Evolutionary conservation across 2,888 invertebrate genomes (phyloP), one percentile per base, ranked within the genome.

Genomic region (Stegana nigrithorax): DNA sequence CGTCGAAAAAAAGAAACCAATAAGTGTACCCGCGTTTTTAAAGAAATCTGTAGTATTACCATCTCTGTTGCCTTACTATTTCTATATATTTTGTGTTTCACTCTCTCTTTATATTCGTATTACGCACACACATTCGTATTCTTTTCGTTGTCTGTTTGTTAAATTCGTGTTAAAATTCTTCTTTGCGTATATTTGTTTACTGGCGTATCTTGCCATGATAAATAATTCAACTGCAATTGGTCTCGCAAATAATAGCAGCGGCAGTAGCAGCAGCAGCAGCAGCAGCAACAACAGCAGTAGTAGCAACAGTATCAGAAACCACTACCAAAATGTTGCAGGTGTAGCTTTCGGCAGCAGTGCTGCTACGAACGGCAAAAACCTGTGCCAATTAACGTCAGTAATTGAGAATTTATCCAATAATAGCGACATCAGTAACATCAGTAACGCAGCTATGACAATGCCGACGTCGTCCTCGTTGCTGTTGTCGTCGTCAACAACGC

Each of bases 351-450:
- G 45, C 65, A 56, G 57, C 51, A 42, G 10, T 21, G 32, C 47
- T 26, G 25, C 25, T 51, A 60, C 56, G 50, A 69, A 66, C 78
- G 77, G 72, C 82, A 81, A n/a, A n/a, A n/a, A n/a, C n/a, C n/a
- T n/a, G n/a, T n/a, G 75, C 76, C 84, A 84, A 83, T 84, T 84
- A 83, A 78, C 82, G 74, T 70, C 80, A 72, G 77, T 83, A 83
- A 83, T 83, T 83, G 83, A 81, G 80, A 84, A 82, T 81, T 83
- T 83, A 78, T 82, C 82, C 82, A 82, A 80, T 78, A 79, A 75
- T 73, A 80, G 73, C 72, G 71, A 72, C 72, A 72, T 72, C 72
- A 69, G 69, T 69, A 59, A 72, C 72, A 72, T 72, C 72, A 69
- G 69, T 69, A 59, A 29, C 53, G 62, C 60, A 50, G 50, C 45